Conservation (phyloP, 2,113 vertebrate genomes). For the Laterallus jamaicensis region DNA sequence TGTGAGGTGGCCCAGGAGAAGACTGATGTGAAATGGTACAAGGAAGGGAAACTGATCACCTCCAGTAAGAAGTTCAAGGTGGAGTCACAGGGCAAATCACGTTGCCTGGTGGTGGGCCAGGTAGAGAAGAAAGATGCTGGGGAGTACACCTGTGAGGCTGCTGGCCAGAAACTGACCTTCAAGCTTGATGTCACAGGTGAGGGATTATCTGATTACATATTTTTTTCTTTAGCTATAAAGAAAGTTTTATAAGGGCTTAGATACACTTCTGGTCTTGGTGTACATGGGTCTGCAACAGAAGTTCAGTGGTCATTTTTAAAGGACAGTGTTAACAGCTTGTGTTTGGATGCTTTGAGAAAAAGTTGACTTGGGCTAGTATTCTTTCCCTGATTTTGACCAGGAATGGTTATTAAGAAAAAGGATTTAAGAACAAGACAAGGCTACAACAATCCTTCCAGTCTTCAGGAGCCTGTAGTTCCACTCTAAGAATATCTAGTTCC, state of each 20-base stretch:
- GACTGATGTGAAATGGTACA: slow-evolving; percentile 75
- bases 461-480: background rate
- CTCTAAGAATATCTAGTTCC: background rate
- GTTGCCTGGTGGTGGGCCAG: slow-evolving; percentile 76
- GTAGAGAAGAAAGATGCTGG: slow-evolving; percentile 80
- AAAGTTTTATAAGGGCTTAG: background rate
- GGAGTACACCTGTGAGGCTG: slow-evolving; percentile 79
- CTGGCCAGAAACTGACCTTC: slow-evolving; percentile 77
- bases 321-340: background rate
- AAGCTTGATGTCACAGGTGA: slow-evolving; percentile 71
- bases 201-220: background rate
- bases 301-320: background rate
- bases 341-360: background rate
- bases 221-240: background rate
- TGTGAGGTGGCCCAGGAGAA: slow-evolving; percentile 78
- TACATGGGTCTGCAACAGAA: background rate
- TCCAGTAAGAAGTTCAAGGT: slow-evolving; percentile 73
- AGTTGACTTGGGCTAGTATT: background rate
- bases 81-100: slow-evolving; percentile 70
- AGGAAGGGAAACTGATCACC: slow-evolving; percentile 78
- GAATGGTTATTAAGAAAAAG: background rate
- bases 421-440: background rate
- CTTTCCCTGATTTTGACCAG: background rate
- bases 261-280: background rate
- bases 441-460: background rate